Evolutionary conservation across 2,888 invertebrate genomes (phyloP).

Genomic region (Mesopsocus fuscifrons): DNA sequence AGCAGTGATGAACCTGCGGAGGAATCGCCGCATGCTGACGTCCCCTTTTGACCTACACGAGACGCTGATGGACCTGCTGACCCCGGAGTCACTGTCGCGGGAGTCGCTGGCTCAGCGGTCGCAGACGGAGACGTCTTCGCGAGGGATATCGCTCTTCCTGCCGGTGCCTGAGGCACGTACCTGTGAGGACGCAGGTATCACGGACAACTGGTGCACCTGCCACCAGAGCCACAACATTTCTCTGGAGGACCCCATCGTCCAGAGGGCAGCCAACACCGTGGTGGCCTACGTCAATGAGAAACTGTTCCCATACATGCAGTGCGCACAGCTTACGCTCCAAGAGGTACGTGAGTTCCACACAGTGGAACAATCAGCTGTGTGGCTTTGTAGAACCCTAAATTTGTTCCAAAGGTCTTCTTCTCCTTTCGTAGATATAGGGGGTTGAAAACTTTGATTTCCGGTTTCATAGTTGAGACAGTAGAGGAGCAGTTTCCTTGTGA

Average conservation of each 20-base stretch:
- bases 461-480: too few species aligned
- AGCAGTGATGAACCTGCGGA: constrained; percentile 41
- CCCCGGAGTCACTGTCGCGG: constrained; percentile 29
- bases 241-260: constrained; percentile 31
- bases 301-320: constrained; percentile 38
- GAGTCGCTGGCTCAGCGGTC: constrained; percentile 24
- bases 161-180: constrained; percentile 50
- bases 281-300: constrained; percentile 44
- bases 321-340: constrained; percentile 40
- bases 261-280: constrained; percentile 37
- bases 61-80: constrained; percentile 49
- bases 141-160: constrained; percentile 59
- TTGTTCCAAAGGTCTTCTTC: too few species aligned
- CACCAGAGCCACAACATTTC: constrained; percentile 41
- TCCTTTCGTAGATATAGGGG: too few species aligned
- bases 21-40: constrained; percentile 50
- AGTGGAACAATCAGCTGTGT: too few species aligned
- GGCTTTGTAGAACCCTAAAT: too few species aligned
- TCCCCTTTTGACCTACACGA: constrained; percentile 72
- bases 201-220: constrained; percentile 78
- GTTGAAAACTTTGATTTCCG: too few species aligned
- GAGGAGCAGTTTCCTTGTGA: too few species aligned
- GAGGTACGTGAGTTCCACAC: constrained; percentile 21
- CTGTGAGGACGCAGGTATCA: constrained; percentile 57
- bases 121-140: constrained; percentile 20